Evolutionary conservation across 2,888 invertebrate genomes (phyloP), one percentile per base, ranked within the genome.

Genomic region (Rosalia funebris): DNA sequence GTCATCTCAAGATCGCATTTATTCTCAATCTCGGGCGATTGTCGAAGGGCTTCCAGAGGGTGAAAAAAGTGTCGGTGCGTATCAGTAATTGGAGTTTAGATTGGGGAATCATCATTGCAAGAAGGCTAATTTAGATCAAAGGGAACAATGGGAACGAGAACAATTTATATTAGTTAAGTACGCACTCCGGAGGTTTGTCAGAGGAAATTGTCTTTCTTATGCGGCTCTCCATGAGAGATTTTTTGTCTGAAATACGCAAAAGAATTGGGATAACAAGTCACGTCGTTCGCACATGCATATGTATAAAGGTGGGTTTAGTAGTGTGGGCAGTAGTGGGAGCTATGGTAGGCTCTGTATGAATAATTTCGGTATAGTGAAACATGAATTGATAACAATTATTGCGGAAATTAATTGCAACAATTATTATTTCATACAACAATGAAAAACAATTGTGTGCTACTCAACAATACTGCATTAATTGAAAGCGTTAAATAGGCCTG

Each of bases 81-180:
- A 42, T 42, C 16, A 42, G 42, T 17, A 42, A 42, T 42, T 19
- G 42, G 11, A 5, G 25, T 14, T 25, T 44, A 20, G 44, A 44
- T 12, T 44, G 14, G 1, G 41, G 20, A 44, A 44, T 25, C 11
- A 25, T 20, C 20, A 44, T 44, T 20, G 11, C 11, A 1, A 2
- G 16, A 44, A 16, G 12, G n/a, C 2, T 5, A 20, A 25, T 44
- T 25, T 44, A 25, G 25, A 14, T 2, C 1, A 5, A 17, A 17
- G 25, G 11, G 14, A 11, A 44, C 44, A 20, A 44, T 12, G 16
- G 16, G n/a, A 12, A 5, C 16, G 16, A 41, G 12, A 5, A 7
- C 25, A 7, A n/a, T n/a, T n/a, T 25, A 25, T 7, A 7, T 7
- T 7, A 3, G 3, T 25, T 25, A 25, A 25, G 4, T 25, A 25